These are phyloP conservation scores for Drosophila prosaltans DNA, from an alignment of 1,140 invertebrate genomes.

Conservation along the genomic window DNA sequence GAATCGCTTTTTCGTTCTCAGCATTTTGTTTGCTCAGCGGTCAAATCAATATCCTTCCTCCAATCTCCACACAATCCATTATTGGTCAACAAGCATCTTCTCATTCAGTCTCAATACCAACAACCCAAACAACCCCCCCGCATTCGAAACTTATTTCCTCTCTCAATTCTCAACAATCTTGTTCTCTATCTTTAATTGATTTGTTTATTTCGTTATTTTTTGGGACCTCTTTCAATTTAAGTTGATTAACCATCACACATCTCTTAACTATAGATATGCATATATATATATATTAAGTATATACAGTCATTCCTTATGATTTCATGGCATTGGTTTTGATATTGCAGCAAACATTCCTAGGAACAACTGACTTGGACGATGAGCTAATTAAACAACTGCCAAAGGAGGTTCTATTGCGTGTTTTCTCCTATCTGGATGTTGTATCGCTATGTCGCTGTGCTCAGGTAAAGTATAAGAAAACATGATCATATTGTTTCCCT, in stretches of 20 bases:
- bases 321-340: conserved; percentile 15
- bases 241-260: conserved; percentile 61
- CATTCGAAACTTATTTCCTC: conserved; percentile 11
- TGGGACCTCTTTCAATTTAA: conserved; percentile 54
- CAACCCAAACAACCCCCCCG: not conserved
- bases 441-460: conserved; percentile 98
- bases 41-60: conserved; percentile 40
- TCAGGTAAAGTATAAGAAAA: conserved; percentile 86
- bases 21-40: conserved; percentile 43
- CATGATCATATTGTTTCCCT: not conserved
- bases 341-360: conserved; percentile 81
- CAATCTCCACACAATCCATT: conserved; percentile 43
- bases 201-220: conserved; percentile 54
- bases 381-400: conserved; percentile 98
- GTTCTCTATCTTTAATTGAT: conserved; percentile 50
- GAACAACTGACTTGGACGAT: conserved; percentile 87
- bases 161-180: conserved; percentile 7
- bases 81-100: conserved; percentile 56
- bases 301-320: not conserved
- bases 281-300: conserved; percentile 15
- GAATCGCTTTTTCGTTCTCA: conserved; percentile 16
- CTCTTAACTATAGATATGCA: conserved; percentile 3
- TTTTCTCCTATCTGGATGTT: conserved; percentile 99
- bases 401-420: conserved; percentile 96
- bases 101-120: conserved; percentile 41